Base-by-base conservation (phyloP, 2,888 invertebrate species). In the Hypolimnas misippus region DNA sequence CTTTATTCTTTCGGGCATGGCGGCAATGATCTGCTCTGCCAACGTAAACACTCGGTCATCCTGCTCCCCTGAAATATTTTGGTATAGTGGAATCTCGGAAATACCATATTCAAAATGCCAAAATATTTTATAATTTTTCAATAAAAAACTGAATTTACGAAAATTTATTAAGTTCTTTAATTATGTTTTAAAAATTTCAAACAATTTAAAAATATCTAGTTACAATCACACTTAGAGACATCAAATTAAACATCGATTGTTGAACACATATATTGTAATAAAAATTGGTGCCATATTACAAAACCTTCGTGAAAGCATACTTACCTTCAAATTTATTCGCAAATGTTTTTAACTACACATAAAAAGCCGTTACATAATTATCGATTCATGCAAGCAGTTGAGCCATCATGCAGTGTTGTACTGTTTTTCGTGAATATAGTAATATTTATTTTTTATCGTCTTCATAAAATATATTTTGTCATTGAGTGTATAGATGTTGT, bases 11-110 rank as follows among this genome's bases (percentile, higher is more conserved):
- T 98, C 98, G 64, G 99, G 99, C 94, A 99, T 97, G 10, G 99
- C 99, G 58, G 98, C 99, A 79, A 99, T 99, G 76, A 99, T 99
- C 92, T 99, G 98, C 86, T 98, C 98, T 58, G 99, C 99, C 81
- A 99, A 92, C 60, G 98, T 98, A 78, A 98, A 93, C 70, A 98
- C 98, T 79, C 97, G 95, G 76, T 96, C 97, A 93, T 97, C 97
- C 92, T 97, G 97, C 87, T 97, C 97, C 95, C 97, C 97, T 96
- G 94, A 83, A 94, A 90, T 73, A 69, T 74, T 79, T 76, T 75
- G 73, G 74, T 82, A 71, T 81, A 81, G 79, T 86, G 79, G 77
- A 76, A 81, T 74, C 75, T 79, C 75, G 76, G 62, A 60, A 60
- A n/a, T 29, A 14, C 25, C n/a, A 49, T 8, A 16, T 49, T 25